Evolutionary conservation across 2,888 invertebrate species (phyloP).

Genomic region (Xylophagus ater): DNA sequence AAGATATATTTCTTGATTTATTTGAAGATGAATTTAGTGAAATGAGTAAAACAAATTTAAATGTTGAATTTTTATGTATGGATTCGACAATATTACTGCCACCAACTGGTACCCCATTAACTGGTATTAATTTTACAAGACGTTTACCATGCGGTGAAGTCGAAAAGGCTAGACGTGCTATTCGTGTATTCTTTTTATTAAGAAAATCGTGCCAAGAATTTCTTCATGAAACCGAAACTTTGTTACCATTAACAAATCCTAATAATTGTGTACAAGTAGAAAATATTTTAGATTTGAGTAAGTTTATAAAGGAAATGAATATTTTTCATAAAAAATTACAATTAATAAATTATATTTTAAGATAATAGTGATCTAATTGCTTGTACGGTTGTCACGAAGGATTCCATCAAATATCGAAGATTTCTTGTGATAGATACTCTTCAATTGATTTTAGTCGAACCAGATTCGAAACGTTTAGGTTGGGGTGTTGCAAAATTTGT

Average conservation of each 20-base stretch:
- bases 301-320: constrained; percentile 28
- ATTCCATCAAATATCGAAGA: constrained; percentile 79
- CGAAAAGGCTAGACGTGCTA: constrained; percentile 77
- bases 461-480: constrained; percentile 85
- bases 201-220: constrained; percentile 69
- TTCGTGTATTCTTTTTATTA: constrained; percentile 84
- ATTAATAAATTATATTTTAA: constrained; percentile 40
- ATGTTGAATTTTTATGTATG: constrained; percentile 93
- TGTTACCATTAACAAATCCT: constrained; percentile 81
- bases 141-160: constrained; percentile 93
- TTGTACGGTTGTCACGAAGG: constrained; percentile 85
- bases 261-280: constrained; percentile 84
- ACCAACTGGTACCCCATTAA: constrained; percentile 91
- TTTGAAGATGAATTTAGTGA: constrained; percentile 97
- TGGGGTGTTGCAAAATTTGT: constrained; percentile 98
- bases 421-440: constrained; percentile 92
- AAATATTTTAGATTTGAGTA: constrained; percentile 92
- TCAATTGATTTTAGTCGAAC: constrained; percentile 94
- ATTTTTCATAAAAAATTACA: constrained; percentile 2
- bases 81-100: constrained; percentile 90
- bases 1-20: constrained; percentile 96
- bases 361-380: constrained; percentile 97
- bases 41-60: constrained; percentile 73
- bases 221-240: constrained; percentile 69
- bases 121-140: constrained; percentile 88